A percentile compares a stretch with the other conserved stretches of the same genome.
Evolutionary conservation across 2,113 vertebrate species (phyloP).

Genomic region (Symphodus melops): DNA sequence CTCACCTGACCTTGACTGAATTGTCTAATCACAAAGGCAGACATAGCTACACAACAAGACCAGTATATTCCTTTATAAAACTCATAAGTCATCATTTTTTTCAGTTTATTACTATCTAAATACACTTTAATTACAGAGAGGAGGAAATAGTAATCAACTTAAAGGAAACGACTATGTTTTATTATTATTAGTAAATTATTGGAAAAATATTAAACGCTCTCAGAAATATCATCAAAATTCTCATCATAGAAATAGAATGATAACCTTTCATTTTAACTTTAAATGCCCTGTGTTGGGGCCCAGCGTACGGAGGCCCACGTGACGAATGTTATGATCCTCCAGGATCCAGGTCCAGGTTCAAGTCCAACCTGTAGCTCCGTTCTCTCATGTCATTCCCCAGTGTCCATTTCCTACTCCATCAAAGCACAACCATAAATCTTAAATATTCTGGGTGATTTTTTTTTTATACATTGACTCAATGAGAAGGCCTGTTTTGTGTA

Average conservation of each 20-base stretch:
- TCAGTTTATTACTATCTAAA: constrained; percentile 22
- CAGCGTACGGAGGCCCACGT: no score
- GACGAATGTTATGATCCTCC: no score
- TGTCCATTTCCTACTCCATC: no score
- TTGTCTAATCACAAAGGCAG: constrained; percentile 47
- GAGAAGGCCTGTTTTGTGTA: constrained; percentile 1
- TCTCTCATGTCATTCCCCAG: no score
- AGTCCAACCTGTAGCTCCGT: no score
- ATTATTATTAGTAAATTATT: background rate
- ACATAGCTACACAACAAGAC: constrained; percentile 23
- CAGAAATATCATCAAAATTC: background rate
- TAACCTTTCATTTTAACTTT: background rate
- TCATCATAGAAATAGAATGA: background rate
- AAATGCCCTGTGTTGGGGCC: no score
- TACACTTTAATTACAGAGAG: constrained; percentile 10
- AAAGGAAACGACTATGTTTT: background rate
- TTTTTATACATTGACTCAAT: background rate
- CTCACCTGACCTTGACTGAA: constrained; percentile 57
- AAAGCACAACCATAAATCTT: background rate
- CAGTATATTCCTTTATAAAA: constrained; percentile 15
- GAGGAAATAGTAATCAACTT: constrained; percentile 17
- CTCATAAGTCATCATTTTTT: constrained; percentile 1
- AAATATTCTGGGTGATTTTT: background rate
- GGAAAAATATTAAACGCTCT: constrained; percentile 4
- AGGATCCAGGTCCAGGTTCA: no score